Conservation (phyloP, 2,113 vertebrate genomes). For the Falcunculus frontatus region DNA sequence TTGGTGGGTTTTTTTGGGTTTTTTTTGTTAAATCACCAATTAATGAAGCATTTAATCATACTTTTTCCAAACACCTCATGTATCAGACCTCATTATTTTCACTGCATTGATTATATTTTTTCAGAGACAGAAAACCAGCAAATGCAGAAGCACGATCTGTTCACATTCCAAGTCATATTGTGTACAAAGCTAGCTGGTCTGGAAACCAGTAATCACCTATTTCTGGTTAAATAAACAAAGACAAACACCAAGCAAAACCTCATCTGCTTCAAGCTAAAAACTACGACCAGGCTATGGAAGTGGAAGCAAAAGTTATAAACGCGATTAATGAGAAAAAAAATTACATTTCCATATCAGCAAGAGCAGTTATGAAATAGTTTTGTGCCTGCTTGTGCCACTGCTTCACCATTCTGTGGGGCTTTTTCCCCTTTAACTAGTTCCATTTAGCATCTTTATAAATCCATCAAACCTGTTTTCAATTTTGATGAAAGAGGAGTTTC, state of each 20-base stretch:
- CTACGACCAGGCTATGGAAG: not conserved
- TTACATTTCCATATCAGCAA: not conserved
- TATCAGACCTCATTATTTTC: not conserved
- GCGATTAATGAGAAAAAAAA: not conserved
- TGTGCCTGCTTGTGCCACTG: not conserved
- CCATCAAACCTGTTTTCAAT: not conserved
- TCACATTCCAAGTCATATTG: not conserved
- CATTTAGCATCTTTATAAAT: not conserved
- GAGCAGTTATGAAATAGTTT: not conserved
- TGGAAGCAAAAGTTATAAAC: not conserved
- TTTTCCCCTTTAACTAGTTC: not conserved
- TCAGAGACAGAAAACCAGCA: not conserved
- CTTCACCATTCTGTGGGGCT: accelerated
- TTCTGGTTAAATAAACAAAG: not conserved
- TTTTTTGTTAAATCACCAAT: not conserved
- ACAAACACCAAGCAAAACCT: not conserved
- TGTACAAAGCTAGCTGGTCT: not conserved
- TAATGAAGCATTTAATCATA: not conserved
- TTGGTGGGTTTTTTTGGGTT: accelerated
- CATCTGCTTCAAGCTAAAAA: not conserved
- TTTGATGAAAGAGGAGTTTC: not conserved
- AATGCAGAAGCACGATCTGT: not conserved
- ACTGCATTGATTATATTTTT: not conserved
- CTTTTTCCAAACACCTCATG: not conserved
- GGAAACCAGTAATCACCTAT: not conserved